A percentile compares a stretch with the other conserved stretches of the same genome.
Conservation (phyloP, 2,113 vertebrate genomes). For the Percina caprodes region DNA sequence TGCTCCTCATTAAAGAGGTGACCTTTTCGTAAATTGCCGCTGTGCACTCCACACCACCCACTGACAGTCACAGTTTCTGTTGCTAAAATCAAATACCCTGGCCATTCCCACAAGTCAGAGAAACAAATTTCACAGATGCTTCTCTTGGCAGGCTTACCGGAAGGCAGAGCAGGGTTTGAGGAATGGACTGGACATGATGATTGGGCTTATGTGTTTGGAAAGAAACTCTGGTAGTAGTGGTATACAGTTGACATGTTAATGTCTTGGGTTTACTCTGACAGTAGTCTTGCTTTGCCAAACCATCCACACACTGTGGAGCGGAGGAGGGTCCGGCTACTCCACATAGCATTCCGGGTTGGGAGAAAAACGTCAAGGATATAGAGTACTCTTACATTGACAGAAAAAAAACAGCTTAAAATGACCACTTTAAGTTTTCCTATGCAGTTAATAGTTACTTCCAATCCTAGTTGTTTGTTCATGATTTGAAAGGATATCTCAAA, state of each 20-base stretch:
- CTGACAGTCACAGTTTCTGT: constrained; percentile 71
- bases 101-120: constrained; percentile 47
- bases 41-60: constrained; percentile 55
- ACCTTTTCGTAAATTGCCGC: constrained; percentile 78
- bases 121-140: constrained; percentile 31
- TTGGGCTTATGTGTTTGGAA: constrained; percentile 4
- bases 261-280: constrained; percentile 1
- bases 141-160: constrained; percentile 34
- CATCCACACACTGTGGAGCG: too few species aligned
- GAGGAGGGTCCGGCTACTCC: too few species aligned
- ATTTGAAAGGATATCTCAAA: not conserved
- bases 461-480: not conserved
- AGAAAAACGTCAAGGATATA: too few species aligned
- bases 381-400: not conserved
- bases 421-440: not conserved
- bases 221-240: not conserved
- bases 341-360: too few species aligned
- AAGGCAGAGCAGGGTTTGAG: not conserved
- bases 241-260: not conserved
- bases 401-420: constrained; percentile 4
- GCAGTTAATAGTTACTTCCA: not conserved
- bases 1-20: constrained; percentile 79
- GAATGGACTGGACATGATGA: constrained; percentile 12
- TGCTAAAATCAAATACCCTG: constrained; percentile 66
- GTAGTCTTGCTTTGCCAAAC: too few species aligned